Evolutionary conservation across 2,888 invertebrate species (phyloP), one percentile per base, ranked within the genome.

Genomic region (Lamproptera curius): DNA sequence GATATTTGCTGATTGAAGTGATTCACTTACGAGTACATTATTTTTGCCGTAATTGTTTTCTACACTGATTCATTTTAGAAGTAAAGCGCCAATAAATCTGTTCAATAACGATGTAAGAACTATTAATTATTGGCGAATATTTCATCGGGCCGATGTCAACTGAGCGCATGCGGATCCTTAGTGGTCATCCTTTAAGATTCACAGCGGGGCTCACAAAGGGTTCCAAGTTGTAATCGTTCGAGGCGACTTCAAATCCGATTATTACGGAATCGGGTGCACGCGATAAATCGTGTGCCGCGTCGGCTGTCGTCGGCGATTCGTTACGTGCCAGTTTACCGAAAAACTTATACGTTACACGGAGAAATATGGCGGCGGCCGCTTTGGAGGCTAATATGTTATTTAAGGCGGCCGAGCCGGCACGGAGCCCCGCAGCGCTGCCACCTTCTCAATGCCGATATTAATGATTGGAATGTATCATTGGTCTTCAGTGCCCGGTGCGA

Each of bases 301-400:
- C 70, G 67, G 63, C 74, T 78, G 84, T 82, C 83, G 70, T 76
- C 83, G 79, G 66, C 69, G 71, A 80, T 81, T 81, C 81, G 81
- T 76, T 78, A 75, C 79, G 80, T 76, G 65, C 71, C 70, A 76
- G 69, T 76, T 78, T 77, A 78, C 77, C 76, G 72, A 76, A 76
- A 73, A 73, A 70, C 64, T 63, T 68, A 66, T 70, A 69, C 67
- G 70, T 68, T 63, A 65, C 63, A 65, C 58, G 62, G 74, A 76
- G 78, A 81, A 74, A 78, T 80, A 77, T 77, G 68, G 70, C 71
- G 76, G 75, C 81, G 79, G 82, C 61, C 64, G 74, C 82, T 82
- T 82, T 81, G 76, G 72, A 66, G 69, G 61, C 80, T 84, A 83
- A 84, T 81, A 73, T 78, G 80, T 81, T 81, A 81, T 79, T 79